A percentile compares a stretch with the other conserved stretches of the same genome.
Evolutionary conservation across 2,797 vertebrate species (phyloP).

Genomic region (Tarsius wallacei): DNA sequence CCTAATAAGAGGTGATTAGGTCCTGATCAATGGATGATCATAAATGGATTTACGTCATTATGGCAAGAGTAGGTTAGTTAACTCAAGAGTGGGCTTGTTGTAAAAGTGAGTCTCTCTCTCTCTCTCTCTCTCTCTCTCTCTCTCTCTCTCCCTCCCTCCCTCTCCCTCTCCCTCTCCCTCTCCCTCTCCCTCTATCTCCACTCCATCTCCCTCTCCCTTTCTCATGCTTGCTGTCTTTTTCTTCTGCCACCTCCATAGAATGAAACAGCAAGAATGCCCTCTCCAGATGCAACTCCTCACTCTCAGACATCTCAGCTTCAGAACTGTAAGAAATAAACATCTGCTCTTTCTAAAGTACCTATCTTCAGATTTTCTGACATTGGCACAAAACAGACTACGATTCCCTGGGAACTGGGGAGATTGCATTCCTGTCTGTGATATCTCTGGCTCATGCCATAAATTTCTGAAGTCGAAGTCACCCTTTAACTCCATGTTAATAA

Average conservation of each 20-base stretch:
- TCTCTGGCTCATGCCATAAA: background rate
- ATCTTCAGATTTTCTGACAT: background rate
- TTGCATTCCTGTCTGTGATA: background rate
- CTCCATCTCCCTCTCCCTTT: no score
- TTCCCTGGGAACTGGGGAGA: background rate
- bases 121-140: background rate
- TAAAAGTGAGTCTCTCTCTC: background rate
- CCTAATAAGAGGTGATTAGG: background rate
- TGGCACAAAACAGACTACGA: background rate
- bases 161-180: background rate
- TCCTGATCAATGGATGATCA: background rate
- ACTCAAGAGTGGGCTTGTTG: background rate
- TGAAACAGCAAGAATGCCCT: background rate
- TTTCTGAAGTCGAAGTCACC: background rate
- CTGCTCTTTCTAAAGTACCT: background rate
- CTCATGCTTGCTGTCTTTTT: background rate
- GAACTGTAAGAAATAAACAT: background rate
- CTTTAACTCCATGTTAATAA: background rate
- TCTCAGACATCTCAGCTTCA: background rate
- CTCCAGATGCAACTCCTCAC: background rate
- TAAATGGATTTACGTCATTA: background rate
- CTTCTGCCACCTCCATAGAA: background rate
- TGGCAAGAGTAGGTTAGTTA: background rate
- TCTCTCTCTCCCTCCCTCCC: fast-evolving
- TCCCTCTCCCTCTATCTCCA: no score